phyloP scores from a whole-genome alignment of 2,888 invertebrate species.

The Halocaridina rubra region DNA sequence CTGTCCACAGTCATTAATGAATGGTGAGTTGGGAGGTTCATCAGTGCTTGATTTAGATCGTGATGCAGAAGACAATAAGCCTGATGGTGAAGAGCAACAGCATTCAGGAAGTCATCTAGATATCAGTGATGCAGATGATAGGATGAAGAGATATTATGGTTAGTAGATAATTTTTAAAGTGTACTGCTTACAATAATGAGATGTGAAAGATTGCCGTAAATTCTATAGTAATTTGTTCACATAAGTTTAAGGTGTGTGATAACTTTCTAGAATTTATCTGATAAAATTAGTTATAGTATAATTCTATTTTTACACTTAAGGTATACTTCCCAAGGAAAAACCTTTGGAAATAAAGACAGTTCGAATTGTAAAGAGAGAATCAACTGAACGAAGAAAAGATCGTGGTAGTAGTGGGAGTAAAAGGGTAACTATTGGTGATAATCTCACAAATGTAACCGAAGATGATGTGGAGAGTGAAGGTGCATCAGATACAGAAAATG shows the following conservation, averaged over 20 bases:
- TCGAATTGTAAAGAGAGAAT: conserved; percentile 90
- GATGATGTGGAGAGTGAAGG: conserved; percentile 67
- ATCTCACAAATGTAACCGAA: conserved; percentile 69
- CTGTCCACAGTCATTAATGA: conserved; percentile 4
- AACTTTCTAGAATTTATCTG: no score
- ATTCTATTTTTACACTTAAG: conserved; percentile 68
- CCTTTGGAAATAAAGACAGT: conserved; percentile 90
- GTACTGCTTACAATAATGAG: no score
- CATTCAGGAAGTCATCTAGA: conserved; percentile 65
- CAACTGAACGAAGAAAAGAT: conserved; percentile 79
- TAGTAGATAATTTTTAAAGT: no score
- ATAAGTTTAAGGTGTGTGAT: no score
- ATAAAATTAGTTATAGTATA: no score
- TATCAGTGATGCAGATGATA: conserved; percentile 71
- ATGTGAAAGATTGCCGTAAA: no score
- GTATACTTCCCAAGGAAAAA: conserved; percentile 81
- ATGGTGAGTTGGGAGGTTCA: conserved; percentile 24
- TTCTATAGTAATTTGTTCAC: no score
- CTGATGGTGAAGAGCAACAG: conserved; percentile 60
- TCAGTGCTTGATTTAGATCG: conserved; percentile 43
- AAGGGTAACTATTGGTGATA: conserved; percentile 65
- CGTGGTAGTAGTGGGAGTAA: conserved; percentile 56
- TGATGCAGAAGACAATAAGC: conserved; percentile 52
- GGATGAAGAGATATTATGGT: conserved; percentile 72
- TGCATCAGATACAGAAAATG: conserved; percentile 66